Conservation (phyloP, 35 echinoderm and acorn worm species). For the Strongylocentrotus purpuratus region DNA sequence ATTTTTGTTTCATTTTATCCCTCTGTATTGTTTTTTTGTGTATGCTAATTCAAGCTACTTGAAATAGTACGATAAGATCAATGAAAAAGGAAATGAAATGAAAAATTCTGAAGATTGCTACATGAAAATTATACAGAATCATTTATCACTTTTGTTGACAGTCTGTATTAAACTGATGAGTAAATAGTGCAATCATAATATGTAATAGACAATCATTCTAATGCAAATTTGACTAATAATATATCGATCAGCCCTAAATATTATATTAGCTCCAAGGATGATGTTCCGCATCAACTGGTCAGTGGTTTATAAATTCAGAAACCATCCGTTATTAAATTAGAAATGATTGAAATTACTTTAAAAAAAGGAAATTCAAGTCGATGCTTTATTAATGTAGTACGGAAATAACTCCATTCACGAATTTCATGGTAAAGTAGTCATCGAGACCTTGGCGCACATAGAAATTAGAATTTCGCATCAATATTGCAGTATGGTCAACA, state of each 20-base stretch:
- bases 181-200: not conserved
- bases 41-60: too few species aligned
- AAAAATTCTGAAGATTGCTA: not conserved
- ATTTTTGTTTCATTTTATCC: too few species aligned
- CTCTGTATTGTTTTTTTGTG: too few species aligned
- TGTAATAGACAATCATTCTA: not conserved
- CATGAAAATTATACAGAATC: not conserved
- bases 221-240: too few species aligned
- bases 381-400: not conserved
- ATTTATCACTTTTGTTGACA: not conserved
- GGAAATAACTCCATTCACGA: not conserved
- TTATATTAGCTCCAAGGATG: not conserved
- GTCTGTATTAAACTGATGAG: too few species aligned
- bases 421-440: not conserved
- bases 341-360: not conserved
- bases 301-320: not conserved
- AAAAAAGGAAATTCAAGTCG: not conserved
- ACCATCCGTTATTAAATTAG: not conserved
- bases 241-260: too few species aligned
- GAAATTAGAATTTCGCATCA: not conserved
- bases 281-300: not conserved
- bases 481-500: conserved; percentile 3
- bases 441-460: not conserved
- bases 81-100: not conserved
- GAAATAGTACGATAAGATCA: not conserved